Conservation (phyloP, 2,888 invertebrate species). For the Acholoe squamosa region DNA sequence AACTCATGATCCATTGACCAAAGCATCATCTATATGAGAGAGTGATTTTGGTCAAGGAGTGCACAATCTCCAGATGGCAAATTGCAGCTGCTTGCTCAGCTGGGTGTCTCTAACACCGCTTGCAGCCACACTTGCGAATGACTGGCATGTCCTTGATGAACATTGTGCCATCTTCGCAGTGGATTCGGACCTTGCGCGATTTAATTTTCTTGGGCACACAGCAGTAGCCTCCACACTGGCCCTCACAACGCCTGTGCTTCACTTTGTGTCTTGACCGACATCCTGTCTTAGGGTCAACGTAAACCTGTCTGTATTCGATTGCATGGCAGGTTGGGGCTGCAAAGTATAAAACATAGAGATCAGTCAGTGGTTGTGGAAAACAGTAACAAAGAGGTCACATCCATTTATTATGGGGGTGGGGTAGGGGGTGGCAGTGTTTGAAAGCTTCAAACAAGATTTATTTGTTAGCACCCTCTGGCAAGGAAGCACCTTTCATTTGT, state of each 20-base stretch:
- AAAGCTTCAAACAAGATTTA: too few species aligned
- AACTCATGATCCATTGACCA: not conserved
- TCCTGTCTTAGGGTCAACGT: conserved; percentile 91
- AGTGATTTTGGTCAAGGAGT: not conserved
- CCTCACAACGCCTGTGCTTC: conserved; percentile 93
- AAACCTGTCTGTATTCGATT: conserved; percentile 94
- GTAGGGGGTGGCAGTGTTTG: too few species aligned
- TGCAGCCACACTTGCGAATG: conserved; percentile 97
- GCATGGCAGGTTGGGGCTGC: conserved; percentile 91
- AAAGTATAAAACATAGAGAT: conserved; percentile 66
- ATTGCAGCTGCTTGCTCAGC: not conserved
- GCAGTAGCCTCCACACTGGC: conserved; percentile 90
- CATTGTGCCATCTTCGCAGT: conserved; percentile 94
- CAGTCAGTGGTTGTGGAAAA: not conserved
- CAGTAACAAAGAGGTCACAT: not conserved
- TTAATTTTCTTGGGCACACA: conserved; percentile 96
- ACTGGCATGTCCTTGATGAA: conserved; percentile 98
- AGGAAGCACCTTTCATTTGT: too few species aligned
- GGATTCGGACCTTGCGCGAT: conserved; percentile 95
- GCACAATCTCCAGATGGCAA: not conserved
- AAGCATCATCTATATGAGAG: not conserved
- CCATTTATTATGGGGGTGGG: too few species aligned
- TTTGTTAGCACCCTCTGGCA: too few species aligned
- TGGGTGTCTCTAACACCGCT: conserved; percentile 72
- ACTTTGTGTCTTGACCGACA: conserved; percentile 95